Conservation (phyloP, 2,888 invertebrate species). For the Celastrina argiolus region DNA sequence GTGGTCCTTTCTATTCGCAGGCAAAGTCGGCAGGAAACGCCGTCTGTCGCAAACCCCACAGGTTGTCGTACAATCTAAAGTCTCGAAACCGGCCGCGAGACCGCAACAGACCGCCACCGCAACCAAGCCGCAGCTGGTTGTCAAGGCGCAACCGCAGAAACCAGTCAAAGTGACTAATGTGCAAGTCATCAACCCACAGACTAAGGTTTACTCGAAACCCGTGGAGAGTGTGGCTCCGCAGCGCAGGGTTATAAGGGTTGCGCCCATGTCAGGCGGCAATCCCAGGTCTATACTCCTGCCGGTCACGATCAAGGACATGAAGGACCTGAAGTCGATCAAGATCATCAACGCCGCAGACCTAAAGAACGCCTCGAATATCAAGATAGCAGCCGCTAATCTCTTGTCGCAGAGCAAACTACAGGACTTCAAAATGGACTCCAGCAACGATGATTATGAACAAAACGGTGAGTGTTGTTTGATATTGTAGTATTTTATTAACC, state of each 20-base stretch:
- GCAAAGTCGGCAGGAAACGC: slow-evolving; percentile 63
- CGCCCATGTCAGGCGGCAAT: slow-evolving; percentile 72
- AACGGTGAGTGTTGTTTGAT: slow-evolving; percentile 49
- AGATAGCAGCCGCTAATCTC: slow-evolving; percentile 70
- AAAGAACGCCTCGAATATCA: slow-evolving; percentile 74
- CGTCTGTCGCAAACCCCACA: slow-evolving; percentile 65
- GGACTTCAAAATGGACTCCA: slow-evolving; percentile 56
- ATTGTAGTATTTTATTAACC: too few relatives aligned
- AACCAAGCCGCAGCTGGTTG: slow-evolving; percentile 64
- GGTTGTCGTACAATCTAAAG: slow-evolving; percentile 60
- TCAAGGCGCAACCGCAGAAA: slow-evolving; percentile 67
- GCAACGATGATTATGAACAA: slow-evolving; percentile 60
- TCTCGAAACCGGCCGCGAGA: slow-evolving; percentile 61
- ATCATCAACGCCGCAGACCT: slow-evolving; percentile 82
- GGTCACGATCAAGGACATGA: slow-evolving; percentile 82
- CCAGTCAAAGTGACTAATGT: slow-evolving; percentile 65
- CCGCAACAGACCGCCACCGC: slow-evolving; percentile 44
- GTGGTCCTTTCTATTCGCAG: slow-evolving; percentile 38
- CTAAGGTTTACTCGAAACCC: slow-evolving; percentile 68
- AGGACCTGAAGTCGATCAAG: slow-evolving; percentile 84
- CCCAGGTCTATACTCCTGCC: slow-evolving; percentile 84
- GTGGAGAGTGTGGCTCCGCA: slow-evolving; percentile 66
- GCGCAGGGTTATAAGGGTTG: slow-evolving; percentile 62
- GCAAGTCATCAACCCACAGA: slow-evolving; percentile 62
- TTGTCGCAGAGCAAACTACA: slow-evolving; percentile 68